These are phyloP conservation scores for Dicrostonyx torquatus DNA, from an alignment of 2,797 vertebrate genomes.

Conservation along the genomic window DNA sequence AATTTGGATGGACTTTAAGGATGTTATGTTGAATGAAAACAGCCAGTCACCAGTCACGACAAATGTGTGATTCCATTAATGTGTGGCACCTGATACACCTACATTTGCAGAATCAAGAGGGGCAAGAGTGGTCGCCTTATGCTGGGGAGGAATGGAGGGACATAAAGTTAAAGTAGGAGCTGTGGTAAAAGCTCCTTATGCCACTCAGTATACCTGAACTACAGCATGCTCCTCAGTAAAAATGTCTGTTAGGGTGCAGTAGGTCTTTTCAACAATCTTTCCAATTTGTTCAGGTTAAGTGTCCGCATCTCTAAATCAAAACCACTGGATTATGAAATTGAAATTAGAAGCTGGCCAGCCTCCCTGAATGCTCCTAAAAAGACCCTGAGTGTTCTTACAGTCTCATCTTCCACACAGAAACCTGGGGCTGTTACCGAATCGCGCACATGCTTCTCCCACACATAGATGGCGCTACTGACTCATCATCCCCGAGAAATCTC, in stretches of 20 bases:
- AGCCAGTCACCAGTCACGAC: background rate
- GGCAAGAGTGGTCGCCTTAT: background rate
- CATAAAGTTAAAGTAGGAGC: background rate
- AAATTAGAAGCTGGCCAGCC: background rate
- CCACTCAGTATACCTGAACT: background rate
- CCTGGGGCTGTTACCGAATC: background rate
- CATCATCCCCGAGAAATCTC: background rate
- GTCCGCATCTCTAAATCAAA: background rate
- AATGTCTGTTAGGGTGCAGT: background rate
- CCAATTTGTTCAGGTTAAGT: background rate
- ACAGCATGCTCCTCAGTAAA: background rate
- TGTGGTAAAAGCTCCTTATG: background rate
- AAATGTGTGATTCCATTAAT: background rate
- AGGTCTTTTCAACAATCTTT: slow-evolving; percentile 12
- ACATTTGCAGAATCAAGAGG: background rate
- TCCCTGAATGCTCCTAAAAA: background rate
- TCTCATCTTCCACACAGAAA: background rate
- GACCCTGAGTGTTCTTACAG: background rate
- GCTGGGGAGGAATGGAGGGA: accelerated
- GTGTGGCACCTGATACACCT: background rate
- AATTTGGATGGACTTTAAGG: background rate
- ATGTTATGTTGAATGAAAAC: background rate
- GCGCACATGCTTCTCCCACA: background rate
- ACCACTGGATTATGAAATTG: slow-evolving; percentile 4
- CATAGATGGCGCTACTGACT: slow-evolving; percentile 74